Conservation (phyloP, 2,797 vertebrate species). For the Cetoscarus ocellatus region DNA sequence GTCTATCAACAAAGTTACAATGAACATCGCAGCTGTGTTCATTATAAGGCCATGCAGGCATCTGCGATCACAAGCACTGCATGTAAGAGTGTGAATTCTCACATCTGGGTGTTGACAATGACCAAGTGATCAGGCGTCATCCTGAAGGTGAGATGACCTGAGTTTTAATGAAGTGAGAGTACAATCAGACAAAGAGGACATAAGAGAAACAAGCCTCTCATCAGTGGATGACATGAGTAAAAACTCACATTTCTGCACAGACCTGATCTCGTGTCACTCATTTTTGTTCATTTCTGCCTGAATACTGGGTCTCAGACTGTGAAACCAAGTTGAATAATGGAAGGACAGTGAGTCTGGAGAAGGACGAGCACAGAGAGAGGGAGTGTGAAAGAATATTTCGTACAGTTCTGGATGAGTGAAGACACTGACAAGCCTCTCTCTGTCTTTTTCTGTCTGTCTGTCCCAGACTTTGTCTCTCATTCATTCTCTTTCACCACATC, state of each 20-base stretch:
- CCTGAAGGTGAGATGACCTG: constrained; percentile 67
- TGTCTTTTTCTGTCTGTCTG: constrained; percentile 22
- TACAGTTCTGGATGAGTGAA: constrained; percentile 71
- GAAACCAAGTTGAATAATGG: constrained; percentile 73
- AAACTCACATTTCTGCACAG: constrained; percentile 58
- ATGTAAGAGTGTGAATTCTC: not conserved
- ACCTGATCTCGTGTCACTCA: constrained; percentile 64
- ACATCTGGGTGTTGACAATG: constrained; percentile 42
- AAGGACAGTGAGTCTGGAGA: constrained; percentile 46
- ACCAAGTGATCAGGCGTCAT: constrained; percentile 49
- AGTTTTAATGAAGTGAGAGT: constrained; percentile 54
- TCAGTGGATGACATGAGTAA: constrained; percentile 49
- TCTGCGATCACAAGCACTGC: not conserved
- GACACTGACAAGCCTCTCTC: constrained; percentile 46
- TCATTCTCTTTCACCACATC: constrained; percentile 40
- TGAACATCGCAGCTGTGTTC: too few relatives aligned
- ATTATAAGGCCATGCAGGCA: too few relatives aligned
- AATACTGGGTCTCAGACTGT: constrained; percentile 66
- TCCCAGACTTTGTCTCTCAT: constrained; percentile 12
- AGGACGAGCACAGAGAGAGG: constrained; percentile 26
- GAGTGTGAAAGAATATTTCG: constrained; percentile 50
- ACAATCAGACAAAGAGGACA: constrained; percentile 39
- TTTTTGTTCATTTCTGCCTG: constrained; percentile 70
- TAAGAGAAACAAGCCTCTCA: constrained; percentile 32
- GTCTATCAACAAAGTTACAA: too few relatives aligned